Percentiles rank a stretch among this genome's conserved stretches.
phyloP scores from a whole-genome alignment of 1,140 invertebrate species.

The Thaumetopoea pityocampa region DNA sequence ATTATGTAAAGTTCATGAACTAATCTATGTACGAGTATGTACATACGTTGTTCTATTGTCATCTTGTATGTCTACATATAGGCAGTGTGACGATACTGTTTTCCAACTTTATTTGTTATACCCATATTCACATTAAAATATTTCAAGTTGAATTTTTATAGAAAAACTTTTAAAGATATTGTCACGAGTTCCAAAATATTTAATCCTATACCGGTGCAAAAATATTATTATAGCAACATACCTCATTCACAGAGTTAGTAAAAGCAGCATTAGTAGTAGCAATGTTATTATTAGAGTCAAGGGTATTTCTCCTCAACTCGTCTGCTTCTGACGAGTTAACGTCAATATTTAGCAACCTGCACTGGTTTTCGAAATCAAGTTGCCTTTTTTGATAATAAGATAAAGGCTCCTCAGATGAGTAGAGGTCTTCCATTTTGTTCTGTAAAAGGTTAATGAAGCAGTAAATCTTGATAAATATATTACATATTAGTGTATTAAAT shows the following conservation, averaged over 20 bases:
- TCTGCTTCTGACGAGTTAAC: constrained; percentile 56
- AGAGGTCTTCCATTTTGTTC: constrained; percentile 51
- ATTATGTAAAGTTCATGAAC: no score
- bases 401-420: constrained; percentile 52
- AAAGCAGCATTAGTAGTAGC: constrained; percentile 43
- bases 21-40: no score
- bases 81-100: no score
- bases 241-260: constrained; percentile 57
- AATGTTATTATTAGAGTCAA: constrained; percentile 49
- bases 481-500: no score
- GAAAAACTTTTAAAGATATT: background rate
- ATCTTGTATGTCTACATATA: no score
- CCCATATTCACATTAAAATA: no score
- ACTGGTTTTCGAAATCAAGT: constrained; percentile 61
- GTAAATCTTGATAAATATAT: no score
- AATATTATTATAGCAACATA: constrained; percentile 36
- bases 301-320: constrained; percentile 37
- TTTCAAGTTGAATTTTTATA: no score
- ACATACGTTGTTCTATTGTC: no score
- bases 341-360: constrained; percentile 61
- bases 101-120: no score
- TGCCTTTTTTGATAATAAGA: constrained; percentile 62
- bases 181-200: background rate
- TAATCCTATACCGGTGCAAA: no score
- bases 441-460: constrained; percentile 55